Base-by-base conservation (phyloP, 2,888 invertebrate genomes). In the Ctenicera cuprea region DNA sequence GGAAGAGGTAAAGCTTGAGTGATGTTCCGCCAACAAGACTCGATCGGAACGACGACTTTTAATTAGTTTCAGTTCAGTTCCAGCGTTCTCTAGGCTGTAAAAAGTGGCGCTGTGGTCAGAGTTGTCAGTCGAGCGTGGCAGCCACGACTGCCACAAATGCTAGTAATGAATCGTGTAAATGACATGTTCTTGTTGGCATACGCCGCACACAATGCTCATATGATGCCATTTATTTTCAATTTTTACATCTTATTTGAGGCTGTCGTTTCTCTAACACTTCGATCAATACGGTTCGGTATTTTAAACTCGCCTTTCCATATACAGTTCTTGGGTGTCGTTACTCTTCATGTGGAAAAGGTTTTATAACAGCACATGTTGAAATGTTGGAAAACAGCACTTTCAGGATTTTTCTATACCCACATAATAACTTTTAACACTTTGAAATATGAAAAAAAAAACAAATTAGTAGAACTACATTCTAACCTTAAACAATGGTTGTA, bases 61-160 rank as follows among this genome's bases (percentile, higher is more conserved):
- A 86, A 86, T 86, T 86, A 85, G 86, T 86, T 86, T 86, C 85
- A 84, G 84, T 83, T 85, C 85, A 85, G 84, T 84, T 85, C 81
- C 84, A 85, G 85, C 83, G 82, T 85, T 85, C 83, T 82, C 80
- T 76, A 80, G 79, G 77, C 81, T 74, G 80, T 79, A 80, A 82
- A 82, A 82, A 82, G 78, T 79, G 75, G 75, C 77, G 77, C 77
- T 79, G 80, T 83, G 85, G 83, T 84, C 84, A 83, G 83, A 83
- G 82, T 83, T 83, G 83, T 82, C 84, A 85, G 83, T 82, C 82
- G 82, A 84, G 83, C 85, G 83, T 83, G 80, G 79, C 81, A 80
- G 79, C 79, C 79, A 77, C 79, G 80, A 80, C 80, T 77, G 80
- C 83, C 82, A 80, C 83, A 82, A 83, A 83, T 81, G 81, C 80